Percentiles rank a stretch among this genome's conserved stretches.
Conservation (phyloP, 2,888 invertebrate species). For the Mylabris sibirica region DNA sequence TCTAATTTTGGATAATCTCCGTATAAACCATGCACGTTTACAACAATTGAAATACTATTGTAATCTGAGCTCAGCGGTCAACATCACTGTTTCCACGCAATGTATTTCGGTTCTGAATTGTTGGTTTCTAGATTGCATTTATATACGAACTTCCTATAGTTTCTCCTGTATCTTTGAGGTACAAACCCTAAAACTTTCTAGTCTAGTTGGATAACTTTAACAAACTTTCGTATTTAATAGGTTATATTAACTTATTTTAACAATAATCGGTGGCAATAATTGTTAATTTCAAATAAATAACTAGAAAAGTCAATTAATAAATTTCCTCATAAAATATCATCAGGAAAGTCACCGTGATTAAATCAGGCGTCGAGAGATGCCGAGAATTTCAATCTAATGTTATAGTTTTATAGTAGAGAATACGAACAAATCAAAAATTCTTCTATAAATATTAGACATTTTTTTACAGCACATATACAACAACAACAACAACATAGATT, state of each 20-base stretch:
- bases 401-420: no score
- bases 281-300: background rate
- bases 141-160: slow-evolving; percentile 46
- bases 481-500: background rate
- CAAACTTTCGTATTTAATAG: slow-evolving; percentile 48
- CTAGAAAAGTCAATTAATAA: background rate
- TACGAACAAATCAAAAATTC: background rate
- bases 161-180: slow-evolving; percentile 56
- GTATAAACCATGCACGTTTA: slow-evolving; percentile 38
- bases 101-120: slow-evolving; percentile 58
- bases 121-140: slow-evolving; percentile 55
- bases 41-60: slow-evolving; percentile 58
- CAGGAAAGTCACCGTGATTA: background rate
- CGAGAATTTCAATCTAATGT: no score
- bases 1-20: slow-evolving; percentile 35
- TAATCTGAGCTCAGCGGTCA: slow-evolving; percentile 60
- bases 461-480: slow-evolving; percentile 17
- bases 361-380: no score
- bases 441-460: slow-evolving; percentile 4
- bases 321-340: background rate
- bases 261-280: slow-evolving; percentile 23
- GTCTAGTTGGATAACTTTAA: slow-evolving; percentile 55
- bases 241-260: slow-evolving; percentile 33
- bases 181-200: slow-evolving; percentile 54
- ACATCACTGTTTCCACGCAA: slow-evolving; percentile 61